Evolutionary conservation across 2,888 invertebrate genomes (phyloP), one percentile per base, ranked within the genome.

Genomic region (Troides oblongomaculatus): DNA sequence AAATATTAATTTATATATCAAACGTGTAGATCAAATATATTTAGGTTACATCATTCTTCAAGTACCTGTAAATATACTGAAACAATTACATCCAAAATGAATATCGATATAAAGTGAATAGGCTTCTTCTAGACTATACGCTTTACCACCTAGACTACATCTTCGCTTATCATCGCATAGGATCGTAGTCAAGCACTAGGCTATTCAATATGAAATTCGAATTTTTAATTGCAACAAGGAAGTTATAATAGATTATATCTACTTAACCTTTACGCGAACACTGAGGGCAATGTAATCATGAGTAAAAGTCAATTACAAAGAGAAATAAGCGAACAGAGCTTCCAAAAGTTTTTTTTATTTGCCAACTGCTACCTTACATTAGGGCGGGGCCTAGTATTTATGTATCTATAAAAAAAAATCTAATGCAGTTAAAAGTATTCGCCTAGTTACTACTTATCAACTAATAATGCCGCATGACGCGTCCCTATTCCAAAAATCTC

Each of bases 401-500:
- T 21, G 5, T 63, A 21, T 60, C 39, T 18, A 7, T 56, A 50
- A 50, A 50, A 59, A 30, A 63, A 60, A 36, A 60, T 67, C 60
- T 64, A 57, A 67, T 57, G 64, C 62, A 66, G 53, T 7, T 14
- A 66, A 67, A 63, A 66, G 66, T 39, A 66, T 66, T 62, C 70
- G 62, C 53, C 56, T 25, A 72, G 70, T 72, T 74, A 77, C 74
- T 67, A 63, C 61, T 71, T 71, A 66, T 62, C 58, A 68, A 65
- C 69, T 73, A 74, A 74, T 77, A 70, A 70, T 74, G 72, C 73
- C 75, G 74, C 72, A 73, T 76, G 76, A 74, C 73, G 74, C 73
- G 65, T 72, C 76, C 76, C 74, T 74, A 76, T 76, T 77, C 74
- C 76, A 72, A 74, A 75, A 75, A 76, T 77, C 76, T 76, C 72